phyloP scores from a whole-genome alignment of 1,140 invertebrate species.

The Glossosoma conforme region DNA sequence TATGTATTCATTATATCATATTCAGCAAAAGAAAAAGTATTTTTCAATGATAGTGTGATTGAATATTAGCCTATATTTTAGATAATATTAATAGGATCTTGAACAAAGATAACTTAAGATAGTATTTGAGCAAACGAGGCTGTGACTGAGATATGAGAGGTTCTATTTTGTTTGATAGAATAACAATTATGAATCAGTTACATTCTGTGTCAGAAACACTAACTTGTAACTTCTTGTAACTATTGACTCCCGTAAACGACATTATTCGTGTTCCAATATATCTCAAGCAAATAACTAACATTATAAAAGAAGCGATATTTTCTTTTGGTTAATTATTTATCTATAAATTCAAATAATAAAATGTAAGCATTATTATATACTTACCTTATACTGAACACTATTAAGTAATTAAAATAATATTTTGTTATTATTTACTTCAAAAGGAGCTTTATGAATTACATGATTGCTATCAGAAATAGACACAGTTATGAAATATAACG shows the following conservation, averaged over 20 bases:
- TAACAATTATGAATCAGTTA: not conserved
- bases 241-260: not conserved
- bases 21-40: too few relatives aligned
- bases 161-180: conserved; percentile 5
- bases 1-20: too few relatives aligned
- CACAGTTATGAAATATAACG: too few relatives aligned
- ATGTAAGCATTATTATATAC: not conserved
- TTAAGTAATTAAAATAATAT: too few relatives aligned
- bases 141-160: conserved; percentile 18
- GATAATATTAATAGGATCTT: too few relatives aligned
- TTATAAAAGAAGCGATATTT: not conserved
- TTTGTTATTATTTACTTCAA: too few relatives aligned
- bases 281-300: not conserved
- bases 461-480: too few relatives aligned
- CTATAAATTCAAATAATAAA: not conserved
- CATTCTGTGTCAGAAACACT: not conserved
- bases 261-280: not conserved
- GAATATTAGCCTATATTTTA: too few relatives aligned
- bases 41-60: too few relatives aligned
- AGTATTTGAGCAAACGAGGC: conserved; percentile 15
- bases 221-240: too few relatives aligned
- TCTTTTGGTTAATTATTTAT: not conserved
- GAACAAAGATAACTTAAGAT: conserved; percentile 4
- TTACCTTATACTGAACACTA: conserved; percentile 1
- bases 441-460: too few relatives aligned